A percentile compares a stretch with the other conserved stretches of the same genome.
These are phyloP conservation scores for Butorides virescens DNA, from an alignment of 2,113 vertebrate genomes.

Conservation along the genomic window DNA sequence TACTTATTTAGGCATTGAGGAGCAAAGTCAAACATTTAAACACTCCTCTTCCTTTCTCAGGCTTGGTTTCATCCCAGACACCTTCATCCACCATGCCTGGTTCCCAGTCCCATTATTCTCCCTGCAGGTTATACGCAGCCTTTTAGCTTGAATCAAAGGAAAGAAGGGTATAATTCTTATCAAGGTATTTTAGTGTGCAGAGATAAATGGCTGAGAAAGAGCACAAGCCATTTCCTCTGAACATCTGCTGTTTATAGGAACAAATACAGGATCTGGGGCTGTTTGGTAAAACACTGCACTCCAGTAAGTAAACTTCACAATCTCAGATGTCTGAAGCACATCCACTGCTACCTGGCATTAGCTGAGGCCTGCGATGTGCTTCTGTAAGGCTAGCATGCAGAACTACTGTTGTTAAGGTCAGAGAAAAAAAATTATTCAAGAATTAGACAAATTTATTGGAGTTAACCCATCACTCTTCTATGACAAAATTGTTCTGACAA, in stretches of 20 bases:
- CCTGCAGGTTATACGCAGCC: not conserved
- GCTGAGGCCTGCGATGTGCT: not conserved
- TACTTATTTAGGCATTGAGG: not conserved
- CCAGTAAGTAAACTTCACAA: not conserved
- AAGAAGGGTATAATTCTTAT: not conserved
- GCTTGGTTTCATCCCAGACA: not conserved
- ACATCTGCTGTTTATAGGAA: not conserved
- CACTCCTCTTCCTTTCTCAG: not conserved
- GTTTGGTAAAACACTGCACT: not conserved
- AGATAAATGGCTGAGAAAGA: not conserved
- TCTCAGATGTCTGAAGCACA: not conserved
- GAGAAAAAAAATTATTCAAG: not conserved
- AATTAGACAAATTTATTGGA: not conserved
- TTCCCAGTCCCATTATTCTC: not conserved
- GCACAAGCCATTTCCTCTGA: not conserved
- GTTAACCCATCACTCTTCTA: not conserved
- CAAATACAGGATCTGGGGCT: not conserved
- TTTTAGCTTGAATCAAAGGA: not conserved
- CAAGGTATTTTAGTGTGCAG: not conserved
- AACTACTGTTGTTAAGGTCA: not conserved
- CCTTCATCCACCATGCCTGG: not conserved
- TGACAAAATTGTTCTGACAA: not conserved
- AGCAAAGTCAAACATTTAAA: not conserved
- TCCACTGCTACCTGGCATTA: not conserved
- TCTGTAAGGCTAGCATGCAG: not conserved